Conservation (phyloP, 2,888 invertebrate genomes). For the Meghimatium bilineatum region DNA sequence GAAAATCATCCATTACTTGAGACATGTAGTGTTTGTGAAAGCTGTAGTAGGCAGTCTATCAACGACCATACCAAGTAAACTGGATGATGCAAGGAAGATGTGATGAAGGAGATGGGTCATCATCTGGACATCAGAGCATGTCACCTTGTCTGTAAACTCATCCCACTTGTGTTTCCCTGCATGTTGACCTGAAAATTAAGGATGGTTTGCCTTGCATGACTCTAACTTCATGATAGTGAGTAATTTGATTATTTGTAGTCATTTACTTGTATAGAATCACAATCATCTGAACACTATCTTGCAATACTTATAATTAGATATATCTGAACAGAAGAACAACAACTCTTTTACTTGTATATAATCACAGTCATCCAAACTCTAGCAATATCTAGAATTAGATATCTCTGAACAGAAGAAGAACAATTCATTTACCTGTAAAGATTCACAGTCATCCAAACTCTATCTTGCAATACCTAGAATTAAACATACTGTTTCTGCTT, state of each 20-base stretch:
- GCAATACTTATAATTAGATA: too few species aligned
- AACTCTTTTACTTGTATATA: too few species aligned
- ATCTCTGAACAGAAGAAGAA: too few species aligned
- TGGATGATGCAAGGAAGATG: background rate
- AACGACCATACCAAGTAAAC: background rate
- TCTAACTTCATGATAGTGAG: conserved; percentile 32
- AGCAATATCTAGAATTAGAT: too few species aligned
- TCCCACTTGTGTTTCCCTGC: conserved; percentile 22
- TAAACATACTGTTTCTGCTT: too few species aligned
- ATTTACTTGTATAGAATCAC: background rate
- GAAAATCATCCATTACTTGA: background rate
- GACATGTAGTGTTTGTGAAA: conserved; percentile 22
- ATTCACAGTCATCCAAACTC: too few species aligned
- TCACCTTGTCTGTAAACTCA: background rate
- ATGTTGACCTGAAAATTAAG: conserved; percentile 28
- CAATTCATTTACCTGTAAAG: too few species aligned
- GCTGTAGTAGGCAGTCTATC: background rate
- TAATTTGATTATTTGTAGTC: conserved; percentile 5
- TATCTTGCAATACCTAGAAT: too few species aligned
- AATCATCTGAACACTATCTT: background rate
- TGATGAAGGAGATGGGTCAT: background rate
- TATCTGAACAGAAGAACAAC: too few species aligned
- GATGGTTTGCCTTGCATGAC: conserved; percentile 1
- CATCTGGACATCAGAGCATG: conserved; percentile 7
- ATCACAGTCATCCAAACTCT: too few species aligned